Conservation (phyloP, 2,888 invertebrate genomes). For the Sarcophaga subvicina region DNA sequence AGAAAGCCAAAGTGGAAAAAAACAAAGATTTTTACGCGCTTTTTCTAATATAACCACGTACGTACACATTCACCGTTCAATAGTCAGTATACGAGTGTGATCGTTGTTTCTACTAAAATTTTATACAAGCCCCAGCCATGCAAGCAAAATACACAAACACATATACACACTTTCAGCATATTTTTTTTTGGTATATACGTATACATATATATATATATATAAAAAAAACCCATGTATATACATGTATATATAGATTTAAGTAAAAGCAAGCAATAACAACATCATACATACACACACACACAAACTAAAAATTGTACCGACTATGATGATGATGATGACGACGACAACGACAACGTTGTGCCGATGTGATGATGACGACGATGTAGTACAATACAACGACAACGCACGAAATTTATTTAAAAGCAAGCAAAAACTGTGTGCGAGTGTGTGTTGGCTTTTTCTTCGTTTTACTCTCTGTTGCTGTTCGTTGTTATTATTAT, state of each 20-base stretch:
- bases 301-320: conserved; percentile 1
- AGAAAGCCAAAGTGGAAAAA: conserved; percentile 5
- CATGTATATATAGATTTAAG: conserved; percentile 39
- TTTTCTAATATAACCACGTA: conserved; percentile 54
- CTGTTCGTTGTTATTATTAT: conserved; percentile 45
- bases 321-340: conserved; percentile 22
- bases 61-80: conserved; percentile 66
- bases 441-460: background rate
- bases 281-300: conserved; percentile 27
- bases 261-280: conserved; percentile 47
- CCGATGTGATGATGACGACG: background rate
- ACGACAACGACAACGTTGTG: background rate
- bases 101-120: conserved; percentile 76
- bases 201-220: conserved; percentile 10
- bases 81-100: conserved; percentile 79
- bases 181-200: background rate
- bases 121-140: conserved; percentile 67
- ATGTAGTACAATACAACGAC: background rate
- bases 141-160: conserved; percentile 33
- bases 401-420: conserved; percentile 22
- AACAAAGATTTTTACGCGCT: conserved; percentile 50
- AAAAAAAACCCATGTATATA: background rate
- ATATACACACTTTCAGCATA: conserved; percentile 2
- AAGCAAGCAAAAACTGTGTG: conserved; percentile 32
- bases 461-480: conserved; percentile 12